A percentile compares a stretch with the other conserved stretches of the same genome.
phyloP scores from a whole-genome alignment of 2,113 vertebrate species.

The Anthoscopus minutus region DNA sequence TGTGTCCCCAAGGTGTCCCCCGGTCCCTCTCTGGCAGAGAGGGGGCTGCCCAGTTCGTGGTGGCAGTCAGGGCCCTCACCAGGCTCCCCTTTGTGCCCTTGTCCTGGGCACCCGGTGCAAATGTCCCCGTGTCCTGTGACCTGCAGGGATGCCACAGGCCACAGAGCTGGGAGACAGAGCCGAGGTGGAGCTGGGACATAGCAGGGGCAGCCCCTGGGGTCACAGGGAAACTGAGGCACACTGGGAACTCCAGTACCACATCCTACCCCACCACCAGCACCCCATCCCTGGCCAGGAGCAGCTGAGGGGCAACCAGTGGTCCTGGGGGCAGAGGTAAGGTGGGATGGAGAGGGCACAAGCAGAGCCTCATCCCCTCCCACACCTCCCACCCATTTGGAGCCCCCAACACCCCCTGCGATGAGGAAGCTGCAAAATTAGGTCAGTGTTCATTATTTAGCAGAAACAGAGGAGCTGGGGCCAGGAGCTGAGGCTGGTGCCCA shows the following conservation, averaged over 20 bases:
- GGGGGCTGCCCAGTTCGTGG: fast-evolving
- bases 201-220: no score
- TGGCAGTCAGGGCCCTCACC: fast-evolving
- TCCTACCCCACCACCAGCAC: background rate
- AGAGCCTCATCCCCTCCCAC: background rate
- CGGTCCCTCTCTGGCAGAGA: no score
- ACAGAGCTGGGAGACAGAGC: background rate
- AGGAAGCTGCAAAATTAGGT: conserved; percentile 18
- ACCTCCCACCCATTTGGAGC: background rate
- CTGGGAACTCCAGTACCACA: fast-evolving
- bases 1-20: background rate
- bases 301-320: background rate
- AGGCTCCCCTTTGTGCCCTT: background rate
- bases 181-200: background rate
- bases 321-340: background rate
- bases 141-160: background rate
- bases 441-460: background rate
- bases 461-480: background rate
- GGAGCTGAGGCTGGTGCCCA: background rate
- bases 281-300: background rate
- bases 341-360: background rate
- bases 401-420: background rate
- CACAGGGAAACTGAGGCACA: background rate
- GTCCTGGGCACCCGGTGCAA: background rate
- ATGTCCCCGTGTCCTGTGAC: background rate